A percentile compares a stretch with the other conserved stretches of the same genome.
phyloP scores from a whole-genome alignment of 1,140 invertebrate genomes.

The Drosophila bocki region DNA sequence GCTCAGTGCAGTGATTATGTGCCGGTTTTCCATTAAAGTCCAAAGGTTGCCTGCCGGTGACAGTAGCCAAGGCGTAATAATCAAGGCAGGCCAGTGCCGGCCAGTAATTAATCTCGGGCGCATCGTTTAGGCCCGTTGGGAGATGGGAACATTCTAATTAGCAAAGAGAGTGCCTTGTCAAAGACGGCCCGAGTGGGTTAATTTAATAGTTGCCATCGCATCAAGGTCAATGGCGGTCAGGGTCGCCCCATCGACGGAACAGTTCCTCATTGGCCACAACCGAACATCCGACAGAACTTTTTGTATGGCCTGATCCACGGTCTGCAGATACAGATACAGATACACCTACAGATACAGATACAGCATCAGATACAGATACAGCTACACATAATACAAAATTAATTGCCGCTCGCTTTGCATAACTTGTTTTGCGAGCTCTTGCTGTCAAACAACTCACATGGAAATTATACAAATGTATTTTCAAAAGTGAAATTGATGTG shows the following conservation, averaged over 20 bases:
- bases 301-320: constrained; percentile 45
- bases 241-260: constrained; percentile 12
- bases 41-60: constrained; percentile 24
- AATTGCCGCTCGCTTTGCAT: constrained; percentile 40
- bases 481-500: constrained; percentile 38
- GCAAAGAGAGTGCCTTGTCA: constrained; percentile 10
- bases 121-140: background rate
- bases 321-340: constrained; percentile 33
- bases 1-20: constrained; percentile 28
- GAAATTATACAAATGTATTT: constrained; percentile 42
- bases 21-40: constrained; percentile 26
- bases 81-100: constrained; percentile 11
- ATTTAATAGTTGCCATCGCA: constrained; percentile 6
- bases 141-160: constrained; percentile 35
- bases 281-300: constrained; percentile 29
- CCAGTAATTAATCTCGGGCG: constrained; percentile 30
- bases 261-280: constrained; percentile 41
- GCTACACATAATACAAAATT: constrained; percentile 37
- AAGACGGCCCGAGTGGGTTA: background rate
- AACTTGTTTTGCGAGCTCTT: constrained; percentile 32
- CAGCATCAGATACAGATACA: constrained; percentile 10
- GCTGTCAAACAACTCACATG: constrained; percentile 27
- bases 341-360: background rate
- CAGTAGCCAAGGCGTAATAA: constrained; percentile 27
- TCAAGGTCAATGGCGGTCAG: constrained; percentile 31